phyloP scores from a whole-genome alignment of 2,888 invertebrate species.

The Pyralis farinalis region DNA sequence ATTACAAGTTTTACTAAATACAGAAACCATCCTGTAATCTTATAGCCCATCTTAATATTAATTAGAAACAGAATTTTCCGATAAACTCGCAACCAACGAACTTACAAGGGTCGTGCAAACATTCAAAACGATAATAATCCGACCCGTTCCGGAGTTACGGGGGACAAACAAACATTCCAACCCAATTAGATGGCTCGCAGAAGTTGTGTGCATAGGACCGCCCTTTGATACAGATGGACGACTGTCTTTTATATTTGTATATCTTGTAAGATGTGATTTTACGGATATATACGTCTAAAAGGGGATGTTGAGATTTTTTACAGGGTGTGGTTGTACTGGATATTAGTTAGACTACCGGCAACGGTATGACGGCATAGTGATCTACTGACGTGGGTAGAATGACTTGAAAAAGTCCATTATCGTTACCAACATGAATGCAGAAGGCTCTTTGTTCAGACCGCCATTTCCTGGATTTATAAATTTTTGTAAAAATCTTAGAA shows the following conservation, averaged over 20 bases:
- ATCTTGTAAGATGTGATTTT: conserved; percentile 21
- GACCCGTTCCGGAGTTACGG: conserved; percentile 15
- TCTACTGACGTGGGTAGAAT: too few species aligned
- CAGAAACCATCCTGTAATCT: neutral
- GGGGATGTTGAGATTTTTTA: conserved; percentile 1
- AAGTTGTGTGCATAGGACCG: conserved; percentile 60
- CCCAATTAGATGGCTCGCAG: conserved; percentile 64
- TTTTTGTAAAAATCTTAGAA: too few species aligned
- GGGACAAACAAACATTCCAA: conserved; percentile 22
- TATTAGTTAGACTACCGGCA: too few species aligned
- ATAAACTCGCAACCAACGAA: conserved; percentile 12
- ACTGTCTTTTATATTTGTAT: conserved; percentile 28
- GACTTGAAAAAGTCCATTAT: too few species aligned
- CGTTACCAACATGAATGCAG: too few species aligned
- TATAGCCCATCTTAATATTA: conserved; percentile 10
- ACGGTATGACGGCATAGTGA: too few species aligned
- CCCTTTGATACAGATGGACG: conserved; percentile 30
- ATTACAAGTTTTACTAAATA: too few species aligned
- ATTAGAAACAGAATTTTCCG: conserved; percentile 23
- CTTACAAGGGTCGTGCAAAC: conserved; percentile 25
- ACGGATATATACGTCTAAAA: conserved; percentile 15
- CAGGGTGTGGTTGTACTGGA: too few species aligned
- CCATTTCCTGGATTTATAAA: too few species aligned
- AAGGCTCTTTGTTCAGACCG: too few species aligned
- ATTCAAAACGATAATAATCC: conserved; percentile 22